A percentile compares a stretch with the other conserved stretches of the same genome.
These are phyloP conservation scores for Pammene fasciana DNA, from an alignment of 2,888 invertebrate species.

Conservation along the genomic window DNA sequence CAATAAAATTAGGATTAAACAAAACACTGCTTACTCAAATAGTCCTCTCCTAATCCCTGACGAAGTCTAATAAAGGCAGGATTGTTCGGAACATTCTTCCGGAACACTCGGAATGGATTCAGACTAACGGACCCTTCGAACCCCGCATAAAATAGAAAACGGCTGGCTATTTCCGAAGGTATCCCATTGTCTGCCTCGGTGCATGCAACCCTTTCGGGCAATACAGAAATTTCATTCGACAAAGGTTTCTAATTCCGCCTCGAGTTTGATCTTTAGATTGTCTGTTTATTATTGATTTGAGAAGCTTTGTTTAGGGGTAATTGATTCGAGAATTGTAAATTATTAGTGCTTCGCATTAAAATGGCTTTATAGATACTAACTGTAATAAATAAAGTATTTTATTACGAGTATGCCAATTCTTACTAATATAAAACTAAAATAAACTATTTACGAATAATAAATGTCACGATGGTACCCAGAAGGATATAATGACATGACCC, in stretches of 20 bases:
- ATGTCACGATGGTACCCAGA: no score
- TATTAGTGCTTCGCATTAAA: background rate
- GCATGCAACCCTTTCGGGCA: slow-evolving; percentile 71
- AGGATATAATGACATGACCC: no score
- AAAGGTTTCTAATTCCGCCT: slow-evolving; percentile 47
- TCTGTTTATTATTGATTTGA: slow-evolving; percentile 32
- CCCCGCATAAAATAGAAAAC: slow-evolving; percentile 76
- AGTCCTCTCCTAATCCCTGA: slow-evolving; percentile 44
- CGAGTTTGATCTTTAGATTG: slow-evolving; percentile 36
- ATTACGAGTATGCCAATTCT: no score
- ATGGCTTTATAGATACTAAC: no score
- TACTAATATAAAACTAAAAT: no score
- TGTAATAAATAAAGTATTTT: no score
- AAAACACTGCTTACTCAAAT: slow-evolving; percentile 29
- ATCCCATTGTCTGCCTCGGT: slow-evolving; percentile 73
- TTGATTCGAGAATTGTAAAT: background rate
- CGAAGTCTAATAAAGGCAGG: slow-evolving; percentile 67
- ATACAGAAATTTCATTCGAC: slow-evolving; percentile 66
- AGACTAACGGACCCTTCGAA: slow-evolving; percentile 73
- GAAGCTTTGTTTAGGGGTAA: slow-evolving; percentile 16
- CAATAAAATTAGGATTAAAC: slow-evolving; percentile 19
- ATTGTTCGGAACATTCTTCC: slow-evolving; percentile 73
- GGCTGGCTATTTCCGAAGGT: slow-evolving; percentile 70
- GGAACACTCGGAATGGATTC: slow-evolving; percentile 76
- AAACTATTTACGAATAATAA: no score